Evolutionary conservation across 1,140 invertebrate genomes (phyloP).

Genomic region (Frieseomelitta varia): DNA sequence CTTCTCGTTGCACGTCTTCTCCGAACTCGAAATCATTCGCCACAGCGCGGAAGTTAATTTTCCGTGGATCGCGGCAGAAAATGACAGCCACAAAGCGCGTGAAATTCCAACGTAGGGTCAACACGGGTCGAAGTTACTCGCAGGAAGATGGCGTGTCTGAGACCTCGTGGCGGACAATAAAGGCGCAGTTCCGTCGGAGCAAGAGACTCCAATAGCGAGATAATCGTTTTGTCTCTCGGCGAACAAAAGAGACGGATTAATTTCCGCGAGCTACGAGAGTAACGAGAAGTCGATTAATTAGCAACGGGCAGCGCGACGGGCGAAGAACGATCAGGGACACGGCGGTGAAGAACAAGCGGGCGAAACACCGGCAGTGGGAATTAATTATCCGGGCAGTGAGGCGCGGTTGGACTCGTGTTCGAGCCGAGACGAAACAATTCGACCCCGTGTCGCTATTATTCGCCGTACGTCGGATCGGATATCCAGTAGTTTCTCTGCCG

Average conservation of each 20-base stretch:
- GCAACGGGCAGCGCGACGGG: neutral
- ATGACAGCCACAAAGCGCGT: neutral
- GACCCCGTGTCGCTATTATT: slow-evolving; percentile 33
- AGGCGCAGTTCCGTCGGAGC: neutral
- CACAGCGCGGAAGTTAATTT: neutral
- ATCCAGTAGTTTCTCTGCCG: slow-evolving; percentile 9
- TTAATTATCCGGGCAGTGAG: slow-evolving; percentile 43
- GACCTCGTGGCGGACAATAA: neutral
- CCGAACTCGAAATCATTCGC: too few relatives aligned
- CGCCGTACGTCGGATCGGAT: slow-evolving; percentile 6
- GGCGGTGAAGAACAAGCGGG: slow-evolving; percentile 6
- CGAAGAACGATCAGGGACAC: neutral
- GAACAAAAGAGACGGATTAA: slow-evolving; percentile 9
- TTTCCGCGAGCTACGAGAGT: neutral
- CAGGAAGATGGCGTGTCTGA: neutral
- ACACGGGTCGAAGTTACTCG: neutral
- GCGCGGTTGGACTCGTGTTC: slow-evolving; percentile 16
- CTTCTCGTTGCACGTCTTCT: too few relatives aligned
- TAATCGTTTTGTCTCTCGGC: neutral
- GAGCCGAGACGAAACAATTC: slow-evolving; percentile 29
- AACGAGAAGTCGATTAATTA: slow-evolving; percentile 43
- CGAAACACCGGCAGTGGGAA: slow-evolving; percentile 24
- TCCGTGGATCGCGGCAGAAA: neutral
- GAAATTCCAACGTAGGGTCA: neutral
- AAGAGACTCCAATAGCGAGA: neutral